Evolutionary conservation across 2,888 invertebrate genomes (phyloP).

Genomic region (Plagodis dolabraria): DNA sequence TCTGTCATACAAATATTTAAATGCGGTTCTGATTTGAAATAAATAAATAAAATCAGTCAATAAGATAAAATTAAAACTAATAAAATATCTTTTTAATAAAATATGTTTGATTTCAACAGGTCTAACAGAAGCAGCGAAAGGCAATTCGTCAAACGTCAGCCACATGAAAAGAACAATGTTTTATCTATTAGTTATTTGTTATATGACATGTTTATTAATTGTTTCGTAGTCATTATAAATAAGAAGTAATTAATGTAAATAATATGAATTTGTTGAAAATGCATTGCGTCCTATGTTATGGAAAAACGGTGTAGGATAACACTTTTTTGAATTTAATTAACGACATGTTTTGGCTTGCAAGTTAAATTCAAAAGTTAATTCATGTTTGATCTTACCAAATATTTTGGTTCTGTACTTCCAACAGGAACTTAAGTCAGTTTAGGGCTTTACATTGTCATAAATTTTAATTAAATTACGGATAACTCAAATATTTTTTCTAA

Average conservation of each 20-base stretch:
- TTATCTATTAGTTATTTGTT: constrained; percentile 54
- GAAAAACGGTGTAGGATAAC: neutral
- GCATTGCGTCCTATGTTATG: constrained; percentile 40
- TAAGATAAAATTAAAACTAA: neutral
- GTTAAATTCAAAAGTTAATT: too few relatives aligned
- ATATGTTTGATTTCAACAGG: constrained; percentile 50
- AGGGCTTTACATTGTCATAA: too few relatives aligned
- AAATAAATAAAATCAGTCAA: too few relatives aligned
- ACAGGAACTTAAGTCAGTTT: too few relatives aligned
- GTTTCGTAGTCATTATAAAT: constrained; percentile 61
- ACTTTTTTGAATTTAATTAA: too few relatives aligned
- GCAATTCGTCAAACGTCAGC: constrained; percentile 49
- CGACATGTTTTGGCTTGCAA: too few relatives aligned
- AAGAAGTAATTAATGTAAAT: constrained; percentile 37
- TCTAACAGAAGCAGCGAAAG: constrained; percentile 76
- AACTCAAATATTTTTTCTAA: too few relatives aligned
- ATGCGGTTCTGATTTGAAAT: too few relatives aligned
- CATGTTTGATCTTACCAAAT: too few relatives aligned
- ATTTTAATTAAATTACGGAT: too few relatives aligned
- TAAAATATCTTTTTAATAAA: neutral
- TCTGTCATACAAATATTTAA: too few relatives aligned
- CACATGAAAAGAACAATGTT: constrained; percentile 55
- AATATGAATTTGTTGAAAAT: constrained; percentile 34
- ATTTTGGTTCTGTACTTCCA: too few relatives aligned
- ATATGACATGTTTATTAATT: constrained; percentile 54